phyloP scores from a whole-genome alignment of 2,888 invertebrate species.

The Sarcophaga subvicina region DNA sequence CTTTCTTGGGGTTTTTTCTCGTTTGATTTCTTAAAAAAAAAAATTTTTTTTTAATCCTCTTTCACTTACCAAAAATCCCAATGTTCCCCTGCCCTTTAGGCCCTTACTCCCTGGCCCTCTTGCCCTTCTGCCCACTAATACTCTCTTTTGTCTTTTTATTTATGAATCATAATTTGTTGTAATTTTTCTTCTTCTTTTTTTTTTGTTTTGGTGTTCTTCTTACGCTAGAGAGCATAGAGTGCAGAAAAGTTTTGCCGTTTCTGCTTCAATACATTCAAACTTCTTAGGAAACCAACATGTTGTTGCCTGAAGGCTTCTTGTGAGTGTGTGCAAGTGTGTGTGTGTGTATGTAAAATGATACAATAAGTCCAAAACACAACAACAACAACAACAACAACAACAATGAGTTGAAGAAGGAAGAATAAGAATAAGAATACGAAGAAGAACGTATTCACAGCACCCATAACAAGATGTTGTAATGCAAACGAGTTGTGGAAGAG shows the following conservation, averaged over 20 bases:
- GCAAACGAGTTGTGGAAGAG: neutral
- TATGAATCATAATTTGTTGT: neutral
- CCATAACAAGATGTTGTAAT: neutral
- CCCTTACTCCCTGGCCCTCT: no score
- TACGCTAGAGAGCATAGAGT: neutral
- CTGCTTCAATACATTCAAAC: slow-evolving; percentile 48
- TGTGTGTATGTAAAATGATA: neutral
- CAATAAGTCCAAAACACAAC: neutral
- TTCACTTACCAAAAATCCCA: neutral
- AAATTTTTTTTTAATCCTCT: neutral
- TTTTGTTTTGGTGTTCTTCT: neutral
- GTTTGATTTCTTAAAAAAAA: neutral
- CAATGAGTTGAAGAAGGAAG: neutral
- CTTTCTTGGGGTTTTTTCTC: neutral
- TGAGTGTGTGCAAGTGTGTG: neutral
- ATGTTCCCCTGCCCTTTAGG: neutral
- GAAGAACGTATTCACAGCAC: neutral
- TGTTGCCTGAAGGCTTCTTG: slow-evolving; percentile 44
- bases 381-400: neutral
- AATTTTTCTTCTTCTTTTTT: slow-evolving; percentile 6
- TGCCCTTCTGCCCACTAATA: neutral
- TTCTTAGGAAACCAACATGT: slow-evolving; percentile 57
- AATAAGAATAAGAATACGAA: neutral
- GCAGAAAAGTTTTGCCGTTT: slow-evolving; percentile 42
- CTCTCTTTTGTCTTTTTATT: neutral